Evolutionary conservation across 2,113 vertebrate genomes (phyloP).

Genomic region (Brachionichthys hirsutus): DNA sequence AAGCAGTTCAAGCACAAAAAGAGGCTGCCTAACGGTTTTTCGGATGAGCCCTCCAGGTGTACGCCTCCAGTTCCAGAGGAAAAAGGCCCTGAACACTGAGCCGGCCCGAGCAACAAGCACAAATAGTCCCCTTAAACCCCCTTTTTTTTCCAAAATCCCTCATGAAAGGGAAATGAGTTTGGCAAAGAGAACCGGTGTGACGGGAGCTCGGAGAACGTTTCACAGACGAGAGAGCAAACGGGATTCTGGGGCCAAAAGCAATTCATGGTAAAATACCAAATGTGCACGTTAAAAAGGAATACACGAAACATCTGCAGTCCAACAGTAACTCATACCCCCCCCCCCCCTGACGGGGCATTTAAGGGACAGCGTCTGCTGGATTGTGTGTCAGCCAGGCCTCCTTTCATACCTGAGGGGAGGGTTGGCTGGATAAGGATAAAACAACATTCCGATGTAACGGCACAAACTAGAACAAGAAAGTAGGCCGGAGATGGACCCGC

Average conservation of each 20-base stretch:
- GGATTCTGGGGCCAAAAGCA: slow-evolving; percentile 49
- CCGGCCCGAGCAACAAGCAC: slow-evolving; percentile 61
- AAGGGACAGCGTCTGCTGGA: slow-evolving; percentile 39
- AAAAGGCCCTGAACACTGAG: slow-evolving; percentile 56
- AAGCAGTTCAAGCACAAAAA: too few relatives aligned
- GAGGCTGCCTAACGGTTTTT: slow-evolving; percentile 39
- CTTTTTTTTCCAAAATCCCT: slow-evolving; percentile 63
- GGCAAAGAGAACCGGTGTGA: slow-evolving; percentile 64
- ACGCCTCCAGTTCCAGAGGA: slow-evolving; percentile 54
- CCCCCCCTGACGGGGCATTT: slow-evolving; percentile 7
- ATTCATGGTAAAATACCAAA: slow-evolving; percentile 38
- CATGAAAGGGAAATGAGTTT: slow-evolving; percentile 70
- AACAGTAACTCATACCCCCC: not conserved
- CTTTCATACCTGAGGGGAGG: slow-evolving; percentile 52
- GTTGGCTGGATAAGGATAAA: slow-evolving; percentile 43
- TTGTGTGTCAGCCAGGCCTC: slow-evolving; percentile 40
- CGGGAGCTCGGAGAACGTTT: slow-evolving; percentile 66
- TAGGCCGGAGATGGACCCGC: not conserved
- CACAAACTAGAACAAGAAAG: slow-evolving; percentile 21
- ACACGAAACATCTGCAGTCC: not conserved
- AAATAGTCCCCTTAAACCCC: slow-evolving; percentile 59
- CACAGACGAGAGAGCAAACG: slow-evolving; percentile 65
- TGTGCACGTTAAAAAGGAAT: slow-evolving; percentile 8
- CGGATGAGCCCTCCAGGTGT: slow-evolving; percentile 56
- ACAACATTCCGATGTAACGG: slow-evolving; percentile 42